These are phyloP conservation scores for Macrotrachela quadricornifera DNA, from an alignment of 1,140 invertebrate genomes.

Conservation along the genomic window DNA sequence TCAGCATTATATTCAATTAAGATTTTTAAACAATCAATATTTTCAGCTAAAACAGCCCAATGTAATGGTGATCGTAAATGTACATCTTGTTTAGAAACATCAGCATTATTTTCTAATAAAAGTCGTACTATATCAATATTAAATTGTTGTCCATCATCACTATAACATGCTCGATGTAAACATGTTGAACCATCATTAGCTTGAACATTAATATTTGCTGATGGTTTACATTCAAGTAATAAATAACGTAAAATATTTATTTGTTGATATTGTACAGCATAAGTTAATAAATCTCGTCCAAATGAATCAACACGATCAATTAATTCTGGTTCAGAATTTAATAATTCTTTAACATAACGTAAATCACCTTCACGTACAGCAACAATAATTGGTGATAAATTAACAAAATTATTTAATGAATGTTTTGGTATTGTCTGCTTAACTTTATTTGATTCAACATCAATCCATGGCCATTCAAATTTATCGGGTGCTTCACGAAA, in stretches of 20 bases:
- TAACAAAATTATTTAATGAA: conserved; percentile 17
- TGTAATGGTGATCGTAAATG: conserved; percentile 23
- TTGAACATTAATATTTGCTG: too few species aligned
- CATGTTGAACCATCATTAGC: conserved; percentile 24
- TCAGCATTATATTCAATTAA: conserved; percentile 1
- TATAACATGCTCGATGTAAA: conserved; percentile 24
- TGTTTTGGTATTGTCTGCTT: conserved; percentile 15
- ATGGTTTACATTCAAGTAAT: conserved; percentile 10
- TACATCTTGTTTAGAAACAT: conserved; percentile 20
- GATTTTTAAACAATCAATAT: conserved; percentile 22
- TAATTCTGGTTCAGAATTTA: conserved; percentile 15
- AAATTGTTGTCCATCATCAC: conserved; percentile 11
- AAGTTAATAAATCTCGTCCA: conserved; percentile 22
- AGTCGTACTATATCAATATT: conserved; percentile 18
- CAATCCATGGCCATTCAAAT: conserved; percentile 28
- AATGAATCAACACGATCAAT: conserved; percentile 20
- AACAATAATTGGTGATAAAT: conserved; percentile 20
- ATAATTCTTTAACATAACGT: conserved; percentile 12
- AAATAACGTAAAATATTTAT: conserved; percentile 10
- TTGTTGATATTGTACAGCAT: conserved; percentile 25
- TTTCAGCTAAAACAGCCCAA: conserved; percentile 23
- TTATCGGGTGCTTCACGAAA: conserved; percentile 25
- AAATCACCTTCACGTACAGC: conserved; percentile 21
- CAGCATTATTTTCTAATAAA: conserved; percentile 21
- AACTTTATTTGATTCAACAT: conserved; percentile 19